A percentile compares a stretch with the other conserved stretches of the same genome.
phyloP scores from a whole-genome alignment of 2,888 invertebrate species.

The Pterobdella sp. region DNA sequence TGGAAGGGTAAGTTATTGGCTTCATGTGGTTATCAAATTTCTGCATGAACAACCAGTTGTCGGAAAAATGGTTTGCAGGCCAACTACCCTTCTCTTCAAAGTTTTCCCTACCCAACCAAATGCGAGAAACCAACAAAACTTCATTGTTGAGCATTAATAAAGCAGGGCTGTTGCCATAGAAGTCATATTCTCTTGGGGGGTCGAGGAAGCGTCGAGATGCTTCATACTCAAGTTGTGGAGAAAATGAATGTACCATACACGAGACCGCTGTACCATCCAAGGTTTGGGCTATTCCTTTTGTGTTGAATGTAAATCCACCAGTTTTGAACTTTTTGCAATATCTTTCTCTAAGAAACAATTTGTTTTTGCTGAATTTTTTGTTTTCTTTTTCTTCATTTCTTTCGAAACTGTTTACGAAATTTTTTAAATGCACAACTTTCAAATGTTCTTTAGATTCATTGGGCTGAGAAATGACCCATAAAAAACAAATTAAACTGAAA shows the following conservation, averaged over 20 bases:
- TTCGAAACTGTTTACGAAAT: too few species aligned
- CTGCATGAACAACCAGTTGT: conserved; percentile 41
- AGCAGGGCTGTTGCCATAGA: conserved; percentile 41
- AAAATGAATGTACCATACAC: conserved; percentile 39
- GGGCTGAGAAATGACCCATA: too few species aligned
- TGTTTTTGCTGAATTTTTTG: neutral
- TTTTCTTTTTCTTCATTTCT: too few species aligned
- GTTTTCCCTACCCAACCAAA: conserved; percentile 40
- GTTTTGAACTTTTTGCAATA: conserved; percentile 30
- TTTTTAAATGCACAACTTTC: too few species aligned
- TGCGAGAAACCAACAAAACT: conserved; percentile 38
- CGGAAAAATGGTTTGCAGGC: conserved; percentile 41
- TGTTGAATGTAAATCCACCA: conserved; percentile 37
- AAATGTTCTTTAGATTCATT: too few species aligned
- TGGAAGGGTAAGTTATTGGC: conserved; percentile 37
- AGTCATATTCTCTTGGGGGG: conserved; percentile 37
- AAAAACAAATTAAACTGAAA: too few species aligned
- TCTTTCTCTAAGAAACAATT: conserved; percentile 22
- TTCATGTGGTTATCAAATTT: conserved; percentile 37
- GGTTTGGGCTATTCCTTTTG: conserved; percentile 30
- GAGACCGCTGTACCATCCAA: conserved; percentile 28
- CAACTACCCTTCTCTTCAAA: conserved; percentile 39
- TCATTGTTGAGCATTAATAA: conserved; percentile 37
- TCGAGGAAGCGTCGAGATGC: conserved; percentile 39
- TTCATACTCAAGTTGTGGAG: conserved; percentile 39